Base-by-base conservation (phyloP, 2,113 vertebrate species). In the Phrynosoma blainvillii region DNA sequence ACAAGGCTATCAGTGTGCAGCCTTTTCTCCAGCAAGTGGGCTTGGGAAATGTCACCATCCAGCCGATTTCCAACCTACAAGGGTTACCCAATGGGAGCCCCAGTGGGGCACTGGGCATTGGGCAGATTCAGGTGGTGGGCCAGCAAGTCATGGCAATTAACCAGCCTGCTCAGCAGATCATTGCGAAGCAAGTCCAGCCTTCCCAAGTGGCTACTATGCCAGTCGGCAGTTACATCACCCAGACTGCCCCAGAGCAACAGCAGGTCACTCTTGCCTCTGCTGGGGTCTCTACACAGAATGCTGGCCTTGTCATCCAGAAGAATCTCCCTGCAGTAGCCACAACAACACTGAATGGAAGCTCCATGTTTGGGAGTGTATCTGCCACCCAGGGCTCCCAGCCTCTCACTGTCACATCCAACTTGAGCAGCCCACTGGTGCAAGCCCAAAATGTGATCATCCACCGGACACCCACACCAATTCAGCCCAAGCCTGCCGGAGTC, bases 61-160 rank as follows among this genome's bases (percentile, higher is more conserved):
- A 99, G 75, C 97, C 98, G 32, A 97, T 99, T 95, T 97, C 98
- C 2, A 97, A 98, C 92, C 97, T 99, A 27, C 99, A 98, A 82
- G 97, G 98, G 0, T 68, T 99, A 87, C 98, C 98, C 76, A 99
- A 99, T 0, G 99, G 99, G 14, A 98, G 97, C 92, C 98, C 98
- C 13, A 94, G 98, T 16, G 97, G 98, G 0, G 93, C 98, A 0
- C 87, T 99, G 85, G 98, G 98, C 47, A 96, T 99, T 5, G 98
- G 98, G 6, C 99, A 98, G 87, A 99, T 99, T 94, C 99, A 99
- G 88, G 99, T 99, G 88, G 98, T 99, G 0, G 98, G 98, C 4
- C 98, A 99, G 87, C 98, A 98, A 0, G 98, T 99, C 92, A 99
- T 99, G 99, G 98, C 98, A 18, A 99, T 99, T 92, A 99, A 99